A percentile compares a stretch with the other conserved stretches of the same genome.
These are phyloP conservation scores for Acipenser ruthenus DNA, from an alignment of 2,797 vertebrate genomes.

Conservation along the genomic window DNA sequence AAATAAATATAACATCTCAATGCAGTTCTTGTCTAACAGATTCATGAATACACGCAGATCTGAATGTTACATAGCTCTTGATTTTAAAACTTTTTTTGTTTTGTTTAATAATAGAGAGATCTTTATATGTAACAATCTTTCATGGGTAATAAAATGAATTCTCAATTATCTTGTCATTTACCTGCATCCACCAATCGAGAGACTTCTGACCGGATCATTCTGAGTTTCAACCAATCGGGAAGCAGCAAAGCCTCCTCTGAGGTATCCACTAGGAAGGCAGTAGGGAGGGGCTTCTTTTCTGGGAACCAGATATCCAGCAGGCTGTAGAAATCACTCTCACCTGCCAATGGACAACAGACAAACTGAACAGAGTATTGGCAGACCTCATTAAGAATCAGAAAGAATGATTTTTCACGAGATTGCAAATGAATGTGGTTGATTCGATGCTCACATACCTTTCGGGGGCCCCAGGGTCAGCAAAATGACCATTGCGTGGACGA, in stretches of 20 bases:
- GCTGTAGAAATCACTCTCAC: conserved; percentile 76
- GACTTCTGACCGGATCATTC: conserved; percentile 96
- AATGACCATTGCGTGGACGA: conserved; percentile 98
- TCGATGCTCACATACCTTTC: conserved; percentile 46
- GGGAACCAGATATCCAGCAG: conserved; percentile 96
- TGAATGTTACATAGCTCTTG: too few species aligned
- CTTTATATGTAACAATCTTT: too few species aligned
- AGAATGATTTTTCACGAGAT: too few species aligned
- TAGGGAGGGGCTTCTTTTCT: conserved; percentile 90
- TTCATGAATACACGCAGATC: too few species aligned
- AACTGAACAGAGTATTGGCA: not conserved
- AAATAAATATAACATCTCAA: too few species aligned
- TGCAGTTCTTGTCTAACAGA: too few species aligned
- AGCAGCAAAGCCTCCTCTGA: conserved; percentile 91
- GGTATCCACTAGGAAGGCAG: conserved; percentile 94
- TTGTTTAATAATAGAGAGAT: too few species aligned
- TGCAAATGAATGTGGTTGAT: too few species aligned
- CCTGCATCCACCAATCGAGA: conserved; percentile 88
- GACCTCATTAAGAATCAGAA: too few species aligned
- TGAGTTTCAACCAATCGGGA: conserved; percentile 93
- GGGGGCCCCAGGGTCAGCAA: conserved; percentile 77
- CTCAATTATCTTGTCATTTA: conserved; percentile 31
- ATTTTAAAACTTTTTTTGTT: too few species aligned
- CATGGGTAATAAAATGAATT: too few species aligned
- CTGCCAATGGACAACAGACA: conserved; percentile 30